Evolutionary conservation across 2,797 vertebrate species (phyloP), one percentile per base, ranked within the genome.

Genomic region (Tenualosa thibaudeaui): DNA sequence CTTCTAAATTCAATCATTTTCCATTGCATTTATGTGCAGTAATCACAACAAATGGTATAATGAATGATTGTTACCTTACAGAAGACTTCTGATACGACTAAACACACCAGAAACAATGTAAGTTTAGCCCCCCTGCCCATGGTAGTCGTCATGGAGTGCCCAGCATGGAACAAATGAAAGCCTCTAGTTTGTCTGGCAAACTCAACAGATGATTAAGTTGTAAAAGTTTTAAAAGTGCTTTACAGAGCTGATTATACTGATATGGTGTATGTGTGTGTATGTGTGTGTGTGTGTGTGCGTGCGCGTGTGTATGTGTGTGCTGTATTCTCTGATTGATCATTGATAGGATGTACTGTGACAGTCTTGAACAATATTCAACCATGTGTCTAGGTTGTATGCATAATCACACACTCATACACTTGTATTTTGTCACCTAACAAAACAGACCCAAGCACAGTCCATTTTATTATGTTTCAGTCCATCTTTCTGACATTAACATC

Each of bases 311-410:
- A 10, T 71, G 65, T 68, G 62, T 65, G 60, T 31, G 65, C 37
- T 19, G 26, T 56, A 60, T 17, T 40, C 12, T 62, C 71, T 46
- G 37, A 46, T 46, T 6, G 43, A 78, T 78, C 40, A 78, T 78
- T 78, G 71, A 78, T 78, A 78, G 71, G 71, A 78, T 46, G 6
- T 78, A 5, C 71, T 43, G 5, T 46, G 3, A 46, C 40, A 17
- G 17, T n/a, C 40, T 78, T 78, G 71, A 78, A 78, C 46, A 78
- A 78, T 78, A 78, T 78, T 78, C 71, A 78, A 78, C 71, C 71
- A 19, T 78, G 71, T 22, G 71, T 46, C 40, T 78, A n/a, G 37
- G 46, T 19, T 22, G 40, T 46, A 43, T 46, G 40, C 4, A 22
- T 78, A 46, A 78, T 43, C 37, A 22, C 46, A 46, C 37, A 78